These are phyloP conservation scores for Phragmatobia fuliginosa DNA, from an alignment of 2,888 invertebrate species.

Conservation along the genomic window DNA sequence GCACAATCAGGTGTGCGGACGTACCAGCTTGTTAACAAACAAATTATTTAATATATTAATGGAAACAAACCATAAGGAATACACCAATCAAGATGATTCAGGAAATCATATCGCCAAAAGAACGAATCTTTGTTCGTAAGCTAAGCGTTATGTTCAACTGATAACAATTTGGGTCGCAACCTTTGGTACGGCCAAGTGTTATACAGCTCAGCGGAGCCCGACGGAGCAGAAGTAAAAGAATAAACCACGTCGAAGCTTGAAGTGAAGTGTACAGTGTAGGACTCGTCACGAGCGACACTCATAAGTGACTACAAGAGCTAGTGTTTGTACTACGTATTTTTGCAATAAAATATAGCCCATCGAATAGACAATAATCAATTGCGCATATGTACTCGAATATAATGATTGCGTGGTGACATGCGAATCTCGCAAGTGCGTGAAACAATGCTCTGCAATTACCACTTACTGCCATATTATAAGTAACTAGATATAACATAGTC, in stretches of 20 bases:
- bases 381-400: constrained; percentile 74
- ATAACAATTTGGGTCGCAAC: constrained; percentile 6
- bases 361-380: constrained; percentile 77
- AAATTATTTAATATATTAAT: constrained; percentile 23
- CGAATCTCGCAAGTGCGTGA: constrained; percentile 77
- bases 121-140: constrained; percentile 6
- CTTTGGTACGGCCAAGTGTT: constrained; percentile 1
- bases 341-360: constrained; percentile 74
- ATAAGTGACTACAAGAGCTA: constrained; percentile 57
- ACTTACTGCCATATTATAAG: constrained; percentile 85
- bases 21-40: constrained; percentile 71
- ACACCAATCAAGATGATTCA: constrained; percentile 15
- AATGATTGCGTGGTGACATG: constrained; percentile 65
- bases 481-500: constrained; percentile 78
- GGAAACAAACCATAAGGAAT: constrained; percentile 5
- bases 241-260: constrained; percentile 28
- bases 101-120: constrained; percentile 13
- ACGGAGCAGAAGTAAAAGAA: constrained; percentile 30
- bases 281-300: constrained; percentile 44
- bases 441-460: constrained; percentile 71
- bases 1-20: constrained; percentile 88
- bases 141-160: constrained; percentile 9
- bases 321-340: constrained; percentile 65
- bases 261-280: constrained; percentile 43
- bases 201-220: constrained; percentile 11